Conservation (phyloP, 2,113 vertebrate species). For the Aplodontia rufa region DNA sequence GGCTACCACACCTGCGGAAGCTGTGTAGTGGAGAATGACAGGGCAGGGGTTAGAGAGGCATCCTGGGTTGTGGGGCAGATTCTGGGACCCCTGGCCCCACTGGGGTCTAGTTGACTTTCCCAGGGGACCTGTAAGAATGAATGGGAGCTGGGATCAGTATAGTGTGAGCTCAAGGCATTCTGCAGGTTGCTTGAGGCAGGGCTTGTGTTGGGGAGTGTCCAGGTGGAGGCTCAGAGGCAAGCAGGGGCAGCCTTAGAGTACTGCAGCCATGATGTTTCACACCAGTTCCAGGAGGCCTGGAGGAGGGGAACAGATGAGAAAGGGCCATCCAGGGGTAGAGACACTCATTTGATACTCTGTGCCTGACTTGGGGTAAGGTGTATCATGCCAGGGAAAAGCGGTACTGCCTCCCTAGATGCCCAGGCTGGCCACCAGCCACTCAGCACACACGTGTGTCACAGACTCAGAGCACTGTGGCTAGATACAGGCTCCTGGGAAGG, state of each 20-base stretch:
- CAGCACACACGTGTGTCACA: rapidly evolving
- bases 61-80: not conserved
- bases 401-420: not conserved
- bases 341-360: not conserved
- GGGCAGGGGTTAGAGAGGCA: not conserved
- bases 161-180: not conserved
- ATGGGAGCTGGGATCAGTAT: not conserved
- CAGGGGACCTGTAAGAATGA: not conserved
- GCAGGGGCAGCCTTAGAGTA: not conserved
- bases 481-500: not conserved
- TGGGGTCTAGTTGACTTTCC: not conserved
- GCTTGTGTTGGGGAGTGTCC: not conserved
- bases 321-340: not conserved
- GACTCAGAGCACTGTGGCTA: not conserved
- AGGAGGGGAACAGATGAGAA: not conserved
- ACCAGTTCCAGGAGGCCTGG: not conserved
- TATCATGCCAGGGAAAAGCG: not conserved
- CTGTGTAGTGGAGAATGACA: not conserved
- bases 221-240: not conserved
- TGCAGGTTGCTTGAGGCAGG: not conserved
- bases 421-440: not conserved
- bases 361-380: not conserved
- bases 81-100: not conserved
- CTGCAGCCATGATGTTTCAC: not conserved
- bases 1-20: not conserved